Conservation (phyloP, 2,113 vertebrate genomes). For the Elachura formosa region DNA sequence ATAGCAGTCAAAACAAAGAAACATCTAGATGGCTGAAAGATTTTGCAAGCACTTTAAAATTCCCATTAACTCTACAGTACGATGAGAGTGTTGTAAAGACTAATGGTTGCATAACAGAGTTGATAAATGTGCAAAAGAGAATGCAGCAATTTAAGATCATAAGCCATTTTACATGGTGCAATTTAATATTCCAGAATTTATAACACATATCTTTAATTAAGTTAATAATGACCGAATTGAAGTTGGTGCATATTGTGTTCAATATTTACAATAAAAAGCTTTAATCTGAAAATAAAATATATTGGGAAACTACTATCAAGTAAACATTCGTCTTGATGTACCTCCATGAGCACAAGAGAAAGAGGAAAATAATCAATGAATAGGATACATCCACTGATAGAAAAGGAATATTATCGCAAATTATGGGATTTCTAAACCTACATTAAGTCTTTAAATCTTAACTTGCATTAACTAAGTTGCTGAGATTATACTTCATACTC, state of each 20-base stretch:
- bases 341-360: neutral
- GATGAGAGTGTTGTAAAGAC: neutral
- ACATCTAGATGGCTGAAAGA: neutral
- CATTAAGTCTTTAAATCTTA: conserved; percentile 26
- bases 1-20: neutral
- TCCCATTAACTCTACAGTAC: neutral
- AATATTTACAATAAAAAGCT: neutral
- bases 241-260: neutral
- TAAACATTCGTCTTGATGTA: neutral
- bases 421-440: neutral
- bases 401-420: conserved; percentile 11
- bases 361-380: conserved; percentile 32
- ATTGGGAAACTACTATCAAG: neutral
- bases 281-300: conserved; percentile 35
- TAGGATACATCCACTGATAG: neutral
- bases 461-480: neutral
- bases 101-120: neutral
- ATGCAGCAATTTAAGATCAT: neutral
- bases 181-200: conserved; percentile 7
- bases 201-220: neutral
- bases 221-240: neutral
- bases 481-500: conserved; percentile 10
- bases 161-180: neutral
- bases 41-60: neutral
- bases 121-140: neutral